Evolutionary conservation across 92 coral and sea anemone genomes (phyloP).

Genomic region (Zoanthus sociatus): DNA sequence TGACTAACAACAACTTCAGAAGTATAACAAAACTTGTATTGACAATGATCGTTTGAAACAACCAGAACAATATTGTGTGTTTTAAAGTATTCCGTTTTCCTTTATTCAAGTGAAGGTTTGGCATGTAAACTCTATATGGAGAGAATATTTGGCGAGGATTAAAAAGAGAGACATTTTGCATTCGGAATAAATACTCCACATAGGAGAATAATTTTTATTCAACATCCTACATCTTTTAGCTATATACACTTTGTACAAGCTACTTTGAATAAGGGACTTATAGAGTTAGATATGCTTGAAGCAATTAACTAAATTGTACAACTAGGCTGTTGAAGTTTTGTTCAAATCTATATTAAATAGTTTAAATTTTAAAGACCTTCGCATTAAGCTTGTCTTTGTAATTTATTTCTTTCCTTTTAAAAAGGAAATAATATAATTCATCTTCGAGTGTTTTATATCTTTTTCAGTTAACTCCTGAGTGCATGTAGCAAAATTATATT

Average conservation of each 20-base stretch:
- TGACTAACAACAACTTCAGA: no score
- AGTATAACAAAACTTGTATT: neutral
- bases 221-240: neutral
- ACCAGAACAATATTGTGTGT: neutral
- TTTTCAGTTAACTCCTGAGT: neutral
- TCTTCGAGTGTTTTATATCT: neutral
- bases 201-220: constrained; percentile 28
- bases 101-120: neutral
- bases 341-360: constrained; percentile 46
- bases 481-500: neutral
- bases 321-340: neutral
- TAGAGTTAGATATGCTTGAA: neutral
- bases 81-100: neutral
- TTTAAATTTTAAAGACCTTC: constrained; percentile 27
- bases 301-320: neutral
- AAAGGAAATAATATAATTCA: neutral
- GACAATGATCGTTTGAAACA: neutral
- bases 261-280: neutral
- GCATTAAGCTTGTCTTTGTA: constrained; percentile 33
- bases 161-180: neutral
- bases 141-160: neutral
- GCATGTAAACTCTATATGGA: neutral
- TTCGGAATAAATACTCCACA: constrained; percentile 10
- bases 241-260: constrained; percentile 25
- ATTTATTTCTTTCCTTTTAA: constrained; percentile 18